phyloP scores from a whole-genome alignment of 2,888 invertebrate species.

The Ormyrus thymus region DNA sequence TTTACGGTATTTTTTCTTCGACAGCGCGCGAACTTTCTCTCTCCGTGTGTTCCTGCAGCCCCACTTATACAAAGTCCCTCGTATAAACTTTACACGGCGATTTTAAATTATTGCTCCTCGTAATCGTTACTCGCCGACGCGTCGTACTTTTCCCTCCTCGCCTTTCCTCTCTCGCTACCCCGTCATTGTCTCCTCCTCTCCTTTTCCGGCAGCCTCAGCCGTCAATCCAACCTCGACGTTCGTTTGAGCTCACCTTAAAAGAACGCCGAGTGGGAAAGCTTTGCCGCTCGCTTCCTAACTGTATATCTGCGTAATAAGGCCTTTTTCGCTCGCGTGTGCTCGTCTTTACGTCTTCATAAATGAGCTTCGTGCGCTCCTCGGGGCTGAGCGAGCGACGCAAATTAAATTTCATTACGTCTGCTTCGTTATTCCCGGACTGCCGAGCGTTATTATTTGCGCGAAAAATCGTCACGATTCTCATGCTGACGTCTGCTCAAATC shows the following conservation, averaged over 20 bases:
- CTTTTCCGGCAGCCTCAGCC: background rate
- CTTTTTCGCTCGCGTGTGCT: slow-evolving; percentile 17
- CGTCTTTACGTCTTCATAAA: slow-evolving; percentile 38
- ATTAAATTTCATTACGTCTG: slow-evolving; percentile 27
- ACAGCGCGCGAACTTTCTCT: background rate
- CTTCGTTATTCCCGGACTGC: slow-evolving; percentile 4
- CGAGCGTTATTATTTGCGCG: slow-evolving; percentile 11
- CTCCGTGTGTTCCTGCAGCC: background rate
- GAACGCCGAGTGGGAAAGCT: background rate
- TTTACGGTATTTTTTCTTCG: no score
- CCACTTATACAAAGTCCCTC: slow-evolving; percentile 7
- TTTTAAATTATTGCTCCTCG: slow-evolving; percentile 26
- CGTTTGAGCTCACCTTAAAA: no score
- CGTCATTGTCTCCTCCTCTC: background rate
- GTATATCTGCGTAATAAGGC: background rate
- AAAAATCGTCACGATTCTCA: background rate
- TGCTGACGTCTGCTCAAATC: no score
- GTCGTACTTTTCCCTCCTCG: background rate
- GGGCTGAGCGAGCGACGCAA: slow-evolving; percentile 6
- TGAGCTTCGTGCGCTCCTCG: slow-evolving; percentile 9
- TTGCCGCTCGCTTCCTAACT: background rate
- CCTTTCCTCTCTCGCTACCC: background rate
- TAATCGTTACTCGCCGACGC: slow-evolving; percentile 22
- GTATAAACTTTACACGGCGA: slow-evolving; percentile 19
- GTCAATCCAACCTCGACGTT: background rate